A percentile compares a stretch with the other conserved stretches of the same genome.
phyloP scores from a whole-genome alignment of 2,888 invertebrate genomes.

The Erynnis tages region DNA sequence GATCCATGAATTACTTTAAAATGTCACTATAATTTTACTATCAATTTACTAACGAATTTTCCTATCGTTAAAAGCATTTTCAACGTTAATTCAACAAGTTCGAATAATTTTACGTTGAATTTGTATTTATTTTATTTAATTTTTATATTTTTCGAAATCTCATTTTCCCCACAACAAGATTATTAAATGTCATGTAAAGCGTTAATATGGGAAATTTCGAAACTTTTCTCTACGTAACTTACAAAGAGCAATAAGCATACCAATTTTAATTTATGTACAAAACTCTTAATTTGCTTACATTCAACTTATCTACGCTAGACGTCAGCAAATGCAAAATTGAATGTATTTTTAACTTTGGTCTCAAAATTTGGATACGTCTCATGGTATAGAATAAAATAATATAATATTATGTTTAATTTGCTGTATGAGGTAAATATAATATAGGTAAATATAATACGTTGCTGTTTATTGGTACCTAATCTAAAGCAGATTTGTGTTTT shows the following conservation, averaged over 20 bases:
- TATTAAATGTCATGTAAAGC: conserved; percentile 36
- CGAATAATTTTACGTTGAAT: not conserved
- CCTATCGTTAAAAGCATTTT: too few species aligned
- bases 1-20: too few species aligned
- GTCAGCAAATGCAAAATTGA: conserved; percentile 31
- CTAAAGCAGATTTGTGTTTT: too few species aligned
- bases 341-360: conserved; percentile 25
- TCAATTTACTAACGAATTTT: too few species aligned
- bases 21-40: too few species aligned
- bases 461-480: too few species aligned
- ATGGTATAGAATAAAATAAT: too few species aligned
- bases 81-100: too few species aligned
- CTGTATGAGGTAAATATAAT: too few species aligned
- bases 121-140: not conserved
- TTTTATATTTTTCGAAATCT: conserved; percentile 10
- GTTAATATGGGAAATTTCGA: conserved; percentile 61
- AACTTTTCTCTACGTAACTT: conserved; percentile 62
- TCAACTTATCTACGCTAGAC: conserved; percentile 28
- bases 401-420: too few species aligned
- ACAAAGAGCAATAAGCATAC: conserved; percentile 69
- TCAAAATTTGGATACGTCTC: conserved; percentile 23
- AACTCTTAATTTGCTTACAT: conserved; percentile 58
- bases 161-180: conserved; percentile 39
- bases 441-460: too few species aligned
- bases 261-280: conserved; percentile 79